phyloP scores from a whole-genome alignment of 2,888 invertebrate genomes.

The Argyresthia albistria region DNA sequence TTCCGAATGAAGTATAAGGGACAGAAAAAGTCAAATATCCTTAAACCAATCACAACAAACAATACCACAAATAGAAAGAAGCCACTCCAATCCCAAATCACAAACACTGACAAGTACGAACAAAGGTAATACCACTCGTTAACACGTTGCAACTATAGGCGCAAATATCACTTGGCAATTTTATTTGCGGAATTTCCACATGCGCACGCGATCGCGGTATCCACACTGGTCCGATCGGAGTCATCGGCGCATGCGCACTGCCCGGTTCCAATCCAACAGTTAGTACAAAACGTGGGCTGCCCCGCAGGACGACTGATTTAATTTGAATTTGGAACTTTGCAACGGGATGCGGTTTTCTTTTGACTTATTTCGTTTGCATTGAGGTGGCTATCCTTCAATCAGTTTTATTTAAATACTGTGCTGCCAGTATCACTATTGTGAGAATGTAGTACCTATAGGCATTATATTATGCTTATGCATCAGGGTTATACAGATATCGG shows the following conservation, averaged over 20 bases:
- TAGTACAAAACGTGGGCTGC: slow-evolving; percentile 18
- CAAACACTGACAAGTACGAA: neutral
- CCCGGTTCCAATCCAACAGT: slow-evolving; percentile 14
- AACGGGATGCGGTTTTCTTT: slow-evolving; percentile 42
- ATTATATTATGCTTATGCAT: slow-evolving; percentile 13
- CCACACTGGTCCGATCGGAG: slow-evolving; percentile 50
- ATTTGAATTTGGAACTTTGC: slow-evolving; percentile 49
- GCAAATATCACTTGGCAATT: neutral
- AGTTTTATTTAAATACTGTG: too few relatives aligned
- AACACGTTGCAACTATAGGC: neutral
- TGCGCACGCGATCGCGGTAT: slow-evolving; percentile 32
- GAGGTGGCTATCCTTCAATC: slow-evolving; percentile 34
- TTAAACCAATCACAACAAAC: too few relatives aligned
- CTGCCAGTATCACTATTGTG: too few relatives aligned
- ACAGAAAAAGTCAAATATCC: too few relatives aligned
- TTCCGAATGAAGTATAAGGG: too few relatives aligned
- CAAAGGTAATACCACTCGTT: neutral
- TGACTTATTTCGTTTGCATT: slow-evolving; percentile 40
- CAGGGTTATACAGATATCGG: slow-evolving; percentile 3
- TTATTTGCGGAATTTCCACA: slow-evolving; percentile 20
- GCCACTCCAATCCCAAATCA: neutral
- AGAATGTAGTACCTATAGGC: slow-evolving; percentile 6
- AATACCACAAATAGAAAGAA: neutral
- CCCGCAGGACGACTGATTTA: slow-evolving; percentile 26
- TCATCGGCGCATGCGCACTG: slow-evolving; percentile 56